These are phyloP conservation scores for Hippocampus kuda DNA, from an alignment of 2,797 vertebrate species.

Conservation along the genomic window DNA sequence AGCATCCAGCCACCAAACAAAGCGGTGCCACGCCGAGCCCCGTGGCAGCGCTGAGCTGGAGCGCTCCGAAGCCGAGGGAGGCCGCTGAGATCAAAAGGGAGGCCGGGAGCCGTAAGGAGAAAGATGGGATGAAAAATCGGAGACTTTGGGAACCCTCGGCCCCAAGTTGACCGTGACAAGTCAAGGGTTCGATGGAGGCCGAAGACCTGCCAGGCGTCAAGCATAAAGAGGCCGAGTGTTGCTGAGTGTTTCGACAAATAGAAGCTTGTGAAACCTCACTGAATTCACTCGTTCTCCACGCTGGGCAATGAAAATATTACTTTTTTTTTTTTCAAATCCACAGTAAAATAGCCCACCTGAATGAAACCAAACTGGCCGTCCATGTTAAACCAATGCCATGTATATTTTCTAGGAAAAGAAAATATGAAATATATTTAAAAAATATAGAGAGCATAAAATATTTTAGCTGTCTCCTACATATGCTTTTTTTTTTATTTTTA, in stretches of 20 bases:
- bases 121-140: slow-evolving; percentile 13
- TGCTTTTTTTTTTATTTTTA: neutral
- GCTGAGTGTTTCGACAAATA: slow-evolving; percentile 7
- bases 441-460: neutral
- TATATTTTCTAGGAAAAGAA: neutral
- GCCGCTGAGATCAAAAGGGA: slow-evolving; percentile 18
- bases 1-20: slow-evolving; percentile 67
- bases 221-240: slow-evolving; percentile 25
- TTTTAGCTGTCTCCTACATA: neutral
- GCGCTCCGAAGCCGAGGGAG: slow-evolving; percentile 11
- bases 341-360: neutral
- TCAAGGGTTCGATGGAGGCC: slow-evolving; percentile 15
- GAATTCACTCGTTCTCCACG: neutral
- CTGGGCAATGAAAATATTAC: neutral
- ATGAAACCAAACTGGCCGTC: neutral
- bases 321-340: neutral
- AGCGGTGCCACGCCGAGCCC: slow-evolving; percentile 44
- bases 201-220: slow-evolving; percentile 7
- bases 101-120: slow-evolving; percentile 13
- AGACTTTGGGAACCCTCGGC: neutral
- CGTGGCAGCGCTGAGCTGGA: slow-evolving; percentile 24
- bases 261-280: slow-evolving; percentile 3
- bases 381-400: neutral
- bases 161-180: neutral
- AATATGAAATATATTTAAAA: neutral